A percentile compares a stretch with the other conserved stretches of the same genome.
Conservation (phyloP, 2,888 invertebrate species). For the Habroteleia sp. region DNA sequence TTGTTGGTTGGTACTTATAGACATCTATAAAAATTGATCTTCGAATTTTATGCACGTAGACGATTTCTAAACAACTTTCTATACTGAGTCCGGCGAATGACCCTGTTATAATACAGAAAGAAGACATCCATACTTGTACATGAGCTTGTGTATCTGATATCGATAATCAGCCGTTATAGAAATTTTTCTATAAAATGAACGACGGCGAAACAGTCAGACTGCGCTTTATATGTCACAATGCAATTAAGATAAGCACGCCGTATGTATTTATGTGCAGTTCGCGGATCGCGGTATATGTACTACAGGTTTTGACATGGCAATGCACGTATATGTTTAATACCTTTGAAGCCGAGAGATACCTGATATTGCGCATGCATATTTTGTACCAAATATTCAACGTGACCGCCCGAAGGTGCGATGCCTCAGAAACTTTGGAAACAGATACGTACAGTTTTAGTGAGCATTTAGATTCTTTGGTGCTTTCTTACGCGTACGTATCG, state of each 20-base stretch:
- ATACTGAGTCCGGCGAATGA: neutral
- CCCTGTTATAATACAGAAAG: neutral
- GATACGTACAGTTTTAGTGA: slow-evolving; percentile 57
- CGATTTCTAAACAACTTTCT: neutral
- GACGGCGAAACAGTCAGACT: slow-evolving; percentile 57
- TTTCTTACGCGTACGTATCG: slow-evolving; percentile 48
- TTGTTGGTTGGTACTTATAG: neutral
- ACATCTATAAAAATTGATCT: slow-evolving; percentile 2
- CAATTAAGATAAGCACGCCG: slow-evolving; percentile 74
- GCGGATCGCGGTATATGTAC: slow-evolving; percentile 65
- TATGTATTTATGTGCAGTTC: slow-evolving; percentile 69
- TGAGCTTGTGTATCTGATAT: neutral
- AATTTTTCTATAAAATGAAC: slow-evolving; percentile 42
- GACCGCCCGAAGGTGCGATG: slow-evolving; percentile 67
- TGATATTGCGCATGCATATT: slow-evolving; percentile 64
- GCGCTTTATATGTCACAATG: slow-evolving; percentile 68
- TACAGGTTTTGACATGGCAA: slow-evolving; percentile 47
- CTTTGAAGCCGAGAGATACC: slow-evolving; percentile 39
- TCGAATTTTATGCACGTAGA: neutral
- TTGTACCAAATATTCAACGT: slow-evolving; percentile 66
- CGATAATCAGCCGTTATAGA: slow-evolving; percentile 22
- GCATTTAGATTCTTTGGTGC: slow-evolving; percentile 55
- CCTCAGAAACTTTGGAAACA: slow-evolving; percentile 66
- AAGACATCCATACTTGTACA: neutral
- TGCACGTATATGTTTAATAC: slow-evolving; percentile 40